Evolutionary conservation across 2,113 vertebrate genomes (phyloP), one percentile per base, ranked within the genome.

Genomic region (Pyrgilauda ruficollis): DNA sequence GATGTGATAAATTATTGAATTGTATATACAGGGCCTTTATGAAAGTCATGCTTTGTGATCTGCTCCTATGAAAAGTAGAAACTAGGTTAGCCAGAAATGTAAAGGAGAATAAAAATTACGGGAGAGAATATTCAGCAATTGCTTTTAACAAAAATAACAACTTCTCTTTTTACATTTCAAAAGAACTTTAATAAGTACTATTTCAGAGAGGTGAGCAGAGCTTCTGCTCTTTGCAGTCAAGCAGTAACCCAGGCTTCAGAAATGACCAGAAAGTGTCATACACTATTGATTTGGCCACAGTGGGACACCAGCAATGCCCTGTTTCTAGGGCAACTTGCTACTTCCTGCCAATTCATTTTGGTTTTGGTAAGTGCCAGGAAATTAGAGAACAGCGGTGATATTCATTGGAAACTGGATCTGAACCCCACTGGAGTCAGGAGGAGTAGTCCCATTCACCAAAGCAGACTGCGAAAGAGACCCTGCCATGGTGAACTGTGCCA

Each of bases 1-100:
- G 87, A 87, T 53, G 73, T 77, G 78, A 87, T 88, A 92, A 95
- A 79, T 79, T 84, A 92, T 33, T 84, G 75, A 90, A 92, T 92
- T 96, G 92, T 76, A 47, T 73, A 88, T 96, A 78, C 16, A 56
- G 16, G 41, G 37, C 89, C 61, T 93, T 85, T 47, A 44, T 68
- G 67, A 87, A 95, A 55, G 33, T 83, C 24, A 18, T 8, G 2
- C 37, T 91, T 85, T 79, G 69, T 69, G 43, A 94, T 84, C 46
- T 77, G 59, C 46, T 74, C 24, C 74, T 84, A 69, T 1, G 14
- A 62, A 74, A 87, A 77, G 50, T 52, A 52, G 44, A 91, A 84
- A 77, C 53, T 43, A 93, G 79, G 43, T 87, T 93, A 92, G 24
- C 61, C 44, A 70, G 78, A 94, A 96, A 91, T 59, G 58, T 50